Evolutionary conservation across 2,888 invertebrate species (phyloP).

Genomic region (Laspeyria flexula): DNA sequence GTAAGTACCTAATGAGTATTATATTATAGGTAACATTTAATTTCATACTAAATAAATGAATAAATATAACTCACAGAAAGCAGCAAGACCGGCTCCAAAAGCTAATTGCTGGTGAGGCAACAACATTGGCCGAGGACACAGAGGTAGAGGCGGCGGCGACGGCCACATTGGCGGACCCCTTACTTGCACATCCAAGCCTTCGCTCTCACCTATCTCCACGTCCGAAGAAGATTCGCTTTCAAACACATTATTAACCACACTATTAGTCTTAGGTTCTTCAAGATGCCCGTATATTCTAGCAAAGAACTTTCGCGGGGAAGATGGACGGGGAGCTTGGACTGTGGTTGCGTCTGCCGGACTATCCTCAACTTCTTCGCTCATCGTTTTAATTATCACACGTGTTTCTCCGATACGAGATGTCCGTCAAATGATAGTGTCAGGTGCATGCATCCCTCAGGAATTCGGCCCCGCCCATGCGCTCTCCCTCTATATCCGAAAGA

Average conservation of each 20-base stretch:
- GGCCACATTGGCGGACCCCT: slow-evolving; percentile 61
- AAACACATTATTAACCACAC: slow-evolving; percentile 50
- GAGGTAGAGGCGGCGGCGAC: slow-evolving; percentile 72
- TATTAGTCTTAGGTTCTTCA: slow-evolving; percentile 74
- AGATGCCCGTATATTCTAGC: slow-evolving; percentile 92
- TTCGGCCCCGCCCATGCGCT: slow-evolving; percentile 56
- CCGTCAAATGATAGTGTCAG: slow-evolving; percentile 74
- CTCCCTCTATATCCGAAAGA: slow-evolving; percentile 53
- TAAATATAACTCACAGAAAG: slow-evolving; percentile 78
- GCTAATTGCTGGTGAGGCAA: slow-evolving; percentile 82
- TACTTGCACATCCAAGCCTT: slow-evolving; percentile 39
- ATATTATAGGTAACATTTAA: no score
- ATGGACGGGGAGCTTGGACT: slow-evolving; percentile 84
- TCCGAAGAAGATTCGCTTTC: slow-evolving; percentile 80
- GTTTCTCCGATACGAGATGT: slow-evolving; percentile 50
- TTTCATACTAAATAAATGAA: not conserved
- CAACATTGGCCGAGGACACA: slow-evolving; percentile 76
- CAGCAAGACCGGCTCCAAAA: slow-evolving; percentile 87
- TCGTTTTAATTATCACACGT: slow-evolving; percentile 56
- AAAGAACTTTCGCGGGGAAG: slow-evolving; percentile 93
- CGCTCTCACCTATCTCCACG: slow-evolving; percentile 71
- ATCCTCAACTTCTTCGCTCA: slow-evolving; percentile 55
- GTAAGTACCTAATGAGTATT: no score
- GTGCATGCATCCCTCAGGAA: slow-evolving; percentile 62
- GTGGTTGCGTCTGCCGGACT: slow-evolving; percentile 49